phyloP scores from a whole-genome alignment of 2,797 vertebrate species.

The Apodemus agrarius region DNA sequence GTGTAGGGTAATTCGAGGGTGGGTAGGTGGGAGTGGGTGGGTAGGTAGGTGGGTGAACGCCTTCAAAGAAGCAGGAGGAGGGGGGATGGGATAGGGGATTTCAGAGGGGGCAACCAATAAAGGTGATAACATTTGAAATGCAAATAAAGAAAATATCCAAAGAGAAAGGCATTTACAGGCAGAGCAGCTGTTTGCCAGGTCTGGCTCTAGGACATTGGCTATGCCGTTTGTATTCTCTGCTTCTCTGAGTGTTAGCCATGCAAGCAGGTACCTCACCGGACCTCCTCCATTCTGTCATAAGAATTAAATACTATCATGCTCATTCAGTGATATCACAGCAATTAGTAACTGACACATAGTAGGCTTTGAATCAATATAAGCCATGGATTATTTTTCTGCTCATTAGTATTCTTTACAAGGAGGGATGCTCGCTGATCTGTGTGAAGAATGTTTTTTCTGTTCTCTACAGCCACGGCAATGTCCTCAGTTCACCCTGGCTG shows the following conservation, averaged over 20 bases:
- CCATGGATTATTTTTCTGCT: neutral
- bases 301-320: neutral
- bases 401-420: conserved; percentile 7
- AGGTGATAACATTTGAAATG: no score
- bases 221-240: neutral
- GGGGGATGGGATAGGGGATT: no score
- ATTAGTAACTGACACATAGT: neutral
- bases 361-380: neutral
- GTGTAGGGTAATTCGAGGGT: no score
- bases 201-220: neutral
- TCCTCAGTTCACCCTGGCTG: conserved; percentile 82
- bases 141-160: no score
- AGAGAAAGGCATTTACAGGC: neutral
- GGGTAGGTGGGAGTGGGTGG: no score
- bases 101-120: no score
- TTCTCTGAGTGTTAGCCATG: neutral
- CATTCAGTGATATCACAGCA: neutral
- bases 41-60: no score
- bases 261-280: neutral
- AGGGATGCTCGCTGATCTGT: neutral
- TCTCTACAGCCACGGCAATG: conserved; percentile 77
- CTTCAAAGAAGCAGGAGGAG: no score
- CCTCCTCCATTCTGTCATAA: neutral
- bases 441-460: conserved; percentile 79
- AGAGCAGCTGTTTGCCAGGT: neutral